phyloP scores from a whole-genome alignment of 2,113 vertebrate species.

The Manacus vitellinus region DNA sequence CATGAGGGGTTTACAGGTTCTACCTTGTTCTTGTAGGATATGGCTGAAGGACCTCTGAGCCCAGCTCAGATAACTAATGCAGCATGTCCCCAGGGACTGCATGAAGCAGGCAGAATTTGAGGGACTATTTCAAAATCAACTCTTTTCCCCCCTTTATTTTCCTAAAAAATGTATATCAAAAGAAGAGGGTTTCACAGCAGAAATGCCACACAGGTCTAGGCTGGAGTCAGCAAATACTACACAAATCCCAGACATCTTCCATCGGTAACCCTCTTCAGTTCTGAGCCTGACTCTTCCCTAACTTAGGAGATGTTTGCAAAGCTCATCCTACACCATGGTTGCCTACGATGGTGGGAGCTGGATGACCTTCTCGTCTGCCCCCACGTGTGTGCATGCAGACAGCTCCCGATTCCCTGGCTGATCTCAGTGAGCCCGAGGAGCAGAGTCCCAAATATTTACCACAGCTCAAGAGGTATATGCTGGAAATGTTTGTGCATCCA shows the following conservation, averaged over 20 bases:
- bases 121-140: background rate
- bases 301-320: background rate
- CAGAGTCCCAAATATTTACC: background rate
- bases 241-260: background rate
- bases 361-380: background rate
- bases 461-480: background rate
- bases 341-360: background rate
- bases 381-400: background rate
- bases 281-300: background rate
- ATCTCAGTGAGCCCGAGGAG: background rate
- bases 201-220: background rate
- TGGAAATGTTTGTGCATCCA: background rate
- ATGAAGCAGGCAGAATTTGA: background rate
- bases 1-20: background rate
- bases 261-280: background rate
- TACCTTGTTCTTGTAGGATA: background rate
- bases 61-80: background rate
- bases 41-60: background rate
- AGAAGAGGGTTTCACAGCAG: background rate
- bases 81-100: background rate
- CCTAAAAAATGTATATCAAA: background rate
- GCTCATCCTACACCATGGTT: background rate
- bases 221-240: background rate
- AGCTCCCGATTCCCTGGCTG: accelerated
- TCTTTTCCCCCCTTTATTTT: background rate